Evolutionary conservation across 2,888 invertebrate species (phyloP), one percentile per base, ranked within the genome.

Genomic region (Dynastes maya): DNA sequence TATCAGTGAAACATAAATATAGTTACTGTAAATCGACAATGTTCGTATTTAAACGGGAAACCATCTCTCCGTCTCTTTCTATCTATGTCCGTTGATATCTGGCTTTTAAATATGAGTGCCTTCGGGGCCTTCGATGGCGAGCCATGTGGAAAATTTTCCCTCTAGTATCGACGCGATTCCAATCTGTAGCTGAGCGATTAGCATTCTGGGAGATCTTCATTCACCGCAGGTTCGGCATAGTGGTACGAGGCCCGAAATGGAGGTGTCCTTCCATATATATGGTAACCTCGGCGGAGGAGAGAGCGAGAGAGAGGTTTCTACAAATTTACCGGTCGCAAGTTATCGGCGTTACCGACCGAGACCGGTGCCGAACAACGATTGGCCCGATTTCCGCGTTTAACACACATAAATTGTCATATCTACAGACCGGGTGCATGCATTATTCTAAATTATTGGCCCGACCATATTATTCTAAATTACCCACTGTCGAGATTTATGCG

Each of bases 391-490:
- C 83, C 83, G 82, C 83, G 83, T 74, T 74, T 45, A 74, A 63
- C 72, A 49, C 81, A 84, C 84, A 86, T 86, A 86, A 86, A 86
- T 86, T 83, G 82, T 82, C 82, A 81, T 83, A 83, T 84, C 84
- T 85, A 82, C 85, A 83, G 82, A 83, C 84, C 82, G 84, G 70
- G 29, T 84, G 84, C 84, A 84, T 85, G 85, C 85, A 84, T 84
- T 83, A 83, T 81, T 83, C 83, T 83, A 84, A 85, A 85, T 85
- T 85, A 85, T 83, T 82, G 83, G 82, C 27, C 81, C 81, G 83
- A 83, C 83, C 84, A 82, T 84, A 84, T 85, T 85, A 84, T 83
- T 83, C 84, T 83, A 83, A 84, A 84, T 84, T 85, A 83, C 84
- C 68, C 32, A 67, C 75, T 82, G 80, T 78, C 80, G 80, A 81